Evolutionary conservation across 2,888 invertebrate genomes (phyloP).

Genomic region (Agrilus mali): DNA sequence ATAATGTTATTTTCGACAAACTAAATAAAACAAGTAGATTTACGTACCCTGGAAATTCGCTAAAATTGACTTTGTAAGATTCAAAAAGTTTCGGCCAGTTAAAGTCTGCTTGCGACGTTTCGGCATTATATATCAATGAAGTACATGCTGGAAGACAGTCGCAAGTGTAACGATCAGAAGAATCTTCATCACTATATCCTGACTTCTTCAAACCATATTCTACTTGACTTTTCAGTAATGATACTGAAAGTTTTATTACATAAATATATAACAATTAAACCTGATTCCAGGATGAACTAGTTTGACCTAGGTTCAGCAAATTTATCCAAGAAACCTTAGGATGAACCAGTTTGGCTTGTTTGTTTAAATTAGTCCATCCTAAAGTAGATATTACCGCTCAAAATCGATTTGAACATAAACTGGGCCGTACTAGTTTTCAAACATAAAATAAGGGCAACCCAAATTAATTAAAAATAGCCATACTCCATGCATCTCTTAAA

Average conservation of each 20-base stretch:
- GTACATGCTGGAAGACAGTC: constrained; percentile 54
- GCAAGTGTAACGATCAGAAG: constrained; percentile 30
- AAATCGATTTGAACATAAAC: too few relatives aligned
- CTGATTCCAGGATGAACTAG: too few relatives aligned
- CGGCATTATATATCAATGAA: constrained; percentile 57
- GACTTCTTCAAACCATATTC: constrained; percentile 28
- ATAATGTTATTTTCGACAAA: neutral
- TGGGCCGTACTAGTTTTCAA: too few relatives aligned
- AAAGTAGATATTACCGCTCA: too few relatives aligned
- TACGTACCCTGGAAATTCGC: constrained; percentile 30
- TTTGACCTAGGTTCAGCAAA: too few relatives aligned
- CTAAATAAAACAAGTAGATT: neutral
- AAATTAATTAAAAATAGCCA: too few relatives aligned
- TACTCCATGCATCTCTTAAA: too few relatives aligned
- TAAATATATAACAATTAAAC: too few relatives aligned
- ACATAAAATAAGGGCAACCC: too few relatives aligned
- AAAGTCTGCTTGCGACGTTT: constrained; percentile 58
- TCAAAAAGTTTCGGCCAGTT: constrained; percentile 46
- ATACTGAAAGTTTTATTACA: constrained; percentile 29
- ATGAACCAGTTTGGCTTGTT: too few relatives aligned
- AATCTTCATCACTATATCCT: constrained; percentile 10
- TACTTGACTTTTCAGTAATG: constrained; percentile 39
- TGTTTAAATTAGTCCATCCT: too few relatives aligned
- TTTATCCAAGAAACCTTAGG: too few relatives aligned
- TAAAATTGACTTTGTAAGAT: constrained; percentile 36